Evolutionary conservation across 2,888 invertebrate genomes (phyloP), one percentile per base, ranked within the genome.

Genomic region (Ormyrus pomaceus): DNA sequence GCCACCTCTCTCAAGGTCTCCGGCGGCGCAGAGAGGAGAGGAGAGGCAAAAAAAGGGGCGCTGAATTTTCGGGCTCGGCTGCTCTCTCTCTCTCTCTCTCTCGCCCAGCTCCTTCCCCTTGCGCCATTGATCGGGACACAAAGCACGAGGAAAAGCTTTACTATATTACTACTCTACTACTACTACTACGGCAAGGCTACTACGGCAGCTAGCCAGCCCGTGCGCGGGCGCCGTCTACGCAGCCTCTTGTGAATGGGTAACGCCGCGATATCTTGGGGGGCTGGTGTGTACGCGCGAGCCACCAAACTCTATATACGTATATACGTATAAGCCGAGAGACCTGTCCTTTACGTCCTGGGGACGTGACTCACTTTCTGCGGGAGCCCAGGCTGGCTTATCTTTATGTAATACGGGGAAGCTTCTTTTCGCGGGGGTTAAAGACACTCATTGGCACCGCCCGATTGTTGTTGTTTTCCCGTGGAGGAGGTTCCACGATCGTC

Each of bases 191-290:
- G 19, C 19, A 19, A 19, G n/a, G 19, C 56, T 69, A 65, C 64
- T 56, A 56, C 56, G 8, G 56, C 10, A 11, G n/a, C 10, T 56
- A 56, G 9, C 9, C 11, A 56, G n/a, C 5, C 13, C 48, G n/a
- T 53, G 65, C 9, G 6, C 19, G 51, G 45, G 51, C 61, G 62
- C 10, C 61, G 75, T 70, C 62, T 77, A 70, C 77, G 77, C 77
- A 77, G 69, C 34, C 76, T 76, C 76, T 76, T 69, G 76, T 77
- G 77, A 77, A 77, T 77, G 77, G 70, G 64, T 76, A 66, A 13
- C 46, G 19, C 19, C 19, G 19, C 19, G 19, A 19, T 19, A 19
- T 19, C 19, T 19, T 19, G 19, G 19, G 19, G 19, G 19, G 19
- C 19, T 19, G 19, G 19, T 19, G 19, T 19, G 19, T 19, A 19